Evolutionary conservation across 2,113 vertebrate species (phyloP).

Genomic region (Scomber colias): DNA sequence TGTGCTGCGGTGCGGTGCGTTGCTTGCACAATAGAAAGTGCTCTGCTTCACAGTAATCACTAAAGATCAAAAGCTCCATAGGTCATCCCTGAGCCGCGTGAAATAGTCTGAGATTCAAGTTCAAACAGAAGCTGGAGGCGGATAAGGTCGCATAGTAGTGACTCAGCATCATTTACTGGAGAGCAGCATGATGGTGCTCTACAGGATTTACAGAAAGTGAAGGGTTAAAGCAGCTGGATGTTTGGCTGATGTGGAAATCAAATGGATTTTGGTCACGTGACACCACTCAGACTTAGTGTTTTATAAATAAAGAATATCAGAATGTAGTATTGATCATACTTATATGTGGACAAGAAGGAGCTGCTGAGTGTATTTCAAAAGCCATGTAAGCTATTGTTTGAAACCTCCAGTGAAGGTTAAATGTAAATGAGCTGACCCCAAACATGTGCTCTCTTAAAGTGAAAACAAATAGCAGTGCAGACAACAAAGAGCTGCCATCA

Average conservation of each 20-base stretch:
- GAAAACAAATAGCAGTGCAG: too few species aligned
- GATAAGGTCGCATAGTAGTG: slow-evolving; percentile 63
- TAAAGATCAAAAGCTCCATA: not conserved
- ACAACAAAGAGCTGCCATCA: too few species aligned
- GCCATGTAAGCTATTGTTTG: not conserved
- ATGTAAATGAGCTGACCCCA: too few species aligned
- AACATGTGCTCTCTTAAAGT: too few species aligned
- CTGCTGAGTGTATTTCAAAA: not conserved
- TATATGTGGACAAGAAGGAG: slow-evolving; percentile 14
- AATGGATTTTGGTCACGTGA: slow-evolving; percentile 1
- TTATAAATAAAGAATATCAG: slow-evolving; percentile 46
- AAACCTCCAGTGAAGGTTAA: not conserved
- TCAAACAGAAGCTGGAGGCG: slow-evolving; percentile 32
- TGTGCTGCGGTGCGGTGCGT: slow-evolving; percentile 17
- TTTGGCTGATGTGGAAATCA: not conserved
- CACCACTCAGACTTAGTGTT: slow-evolving; percentile 27
- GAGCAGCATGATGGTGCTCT: not conserved
- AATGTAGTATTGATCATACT: slow-evolving; percentile 62
- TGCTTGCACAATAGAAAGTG: not conserved
- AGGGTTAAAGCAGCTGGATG: not conserved
- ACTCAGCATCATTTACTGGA: slow-evolving; percentile 55
- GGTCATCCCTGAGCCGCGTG: not conserved
- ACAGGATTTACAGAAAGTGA: not conserved
- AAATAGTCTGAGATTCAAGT: not conserved
- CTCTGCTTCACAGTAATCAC: too few species aligned